Evolutionary conservation across 2,113 vertebrate genomes (phyloP).

Genomic region (Epinephelus moara): DNA sequence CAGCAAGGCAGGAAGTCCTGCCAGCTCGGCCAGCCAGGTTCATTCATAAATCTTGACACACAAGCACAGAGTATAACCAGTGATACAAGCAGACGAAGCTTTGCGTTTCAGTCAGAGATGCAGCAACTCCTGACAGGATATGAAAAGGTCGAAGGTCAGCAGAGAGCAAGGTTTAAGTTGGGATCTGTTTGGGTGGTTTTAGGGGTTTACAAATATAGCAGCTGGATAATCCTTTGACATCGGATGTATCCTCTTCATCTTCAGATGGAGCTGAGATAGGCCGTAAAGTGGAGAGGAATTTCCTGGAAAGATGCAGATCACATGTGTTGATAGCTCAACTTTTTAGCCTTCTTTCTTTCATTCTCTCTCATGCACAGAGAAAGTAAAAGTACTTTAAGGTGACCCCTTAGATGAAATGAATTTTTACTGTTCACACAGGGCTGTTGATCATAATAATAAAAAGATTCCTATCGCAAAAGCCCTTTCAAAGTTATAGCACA

Average conservation of each 20-base stretch:
- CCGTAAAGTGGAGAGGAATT: constrained; percentile 29
- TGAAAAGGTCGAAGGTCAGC: constrained; percentile 56
- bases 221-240: constrained; percentile 41
- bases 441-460: constrained; percentile 48
- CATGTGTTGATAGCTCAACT: constrained; percentile 20
- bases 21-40: constrained; percentile 45
- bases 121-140: constrained; percentile 61
- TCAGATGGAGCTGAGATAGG: constrained; percentile 41
- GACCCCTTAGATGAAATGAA: constrained; percentile 43
- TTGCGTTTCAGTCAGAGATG: constrained; percentile 23
- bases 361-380: background rate
- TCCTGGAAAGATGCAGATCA: constrained; percentile 57
- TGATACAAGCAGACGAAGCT: constrained; percentile 25
- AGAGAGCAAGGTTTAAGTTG: constrained; percentile 24
- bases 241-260: constrained; percentile 42
- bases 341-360: background rate
- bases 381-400: constrained; percentile 44
- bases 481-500: constrained; percentile 46
- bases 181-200: constrained; percentile 42
- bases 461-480: constrained; percentile 5
- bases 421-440: constrained; percentile 27
- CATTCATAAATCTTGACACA: constrained; percentile 76
- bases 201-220: constrained; percentile 31
- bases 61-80: constrained; percentile 19
- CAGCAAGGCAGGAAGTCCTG: constrained; percentile 68